Evolutionary conservation across 2,797 vertebrate genomes (phyloP), one percentile per base, ranked within the genome.

Genomic region (Phrynocephalus forsythii): DNA sequence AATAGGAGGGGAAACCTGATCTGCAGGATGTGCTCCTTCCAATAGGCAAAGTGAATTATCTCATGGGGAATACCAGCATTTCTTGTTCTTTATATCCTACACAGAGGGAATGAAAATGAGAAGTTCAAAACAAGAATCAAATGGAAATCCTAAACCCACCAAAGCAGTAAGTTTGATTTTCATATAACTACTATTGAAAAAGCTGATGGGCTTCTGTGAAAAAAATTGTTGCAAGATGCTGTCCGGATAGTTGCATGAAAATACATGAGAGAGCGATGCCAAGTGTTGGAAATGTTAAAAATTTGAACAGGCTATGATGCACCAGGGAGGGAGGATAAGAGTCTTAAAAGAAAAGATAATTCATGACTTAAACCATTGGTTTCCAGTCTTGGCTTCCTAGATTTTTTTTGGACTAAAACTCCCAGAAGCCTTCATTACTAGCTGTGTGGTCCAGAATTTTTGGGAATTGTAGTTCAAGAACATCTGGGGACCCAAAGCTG

Each of bases 81-180:
- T 3, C 26, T 6, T 7, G 11, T 5, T 2, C 26, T 50, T 18
- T n/a, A 22, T 88, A 75, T 81, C 10, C 89, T 84, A 84, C 93
- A 20, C 86, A 99, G 98, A 98, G 95, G 98, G 98, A 87, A 98
- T 99, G 98, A 99, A 99, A 97, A 98, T 99, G 98, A 97, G 98
- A 95, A 98, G 97, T 92, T 96, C 98, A 6, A 99, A 99, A 94
- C 97, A 98, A 38, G 98, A 99, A 91, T 94, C 96, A 69, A 99
- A 98, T 83, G 98, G 98, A 90, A 98, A 97, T 87, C 97, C 97
- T 91, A 99, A 98, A 95, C 92, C 96, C 73, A 98, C 94, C 93
- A 99, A 99, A 98, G 95, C 97, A 96, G 99, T 98, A 88, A 94
- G 97, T 96, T 88, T 79, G 44, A 84, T 20, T 80, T 22, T 87